Percentiles rank a stretch among this genome's conserved stretches.
Evolutionary conservation across 2,888 invertebrate species (phyloP).

Genomic region (Athalia circularis): DNA sequence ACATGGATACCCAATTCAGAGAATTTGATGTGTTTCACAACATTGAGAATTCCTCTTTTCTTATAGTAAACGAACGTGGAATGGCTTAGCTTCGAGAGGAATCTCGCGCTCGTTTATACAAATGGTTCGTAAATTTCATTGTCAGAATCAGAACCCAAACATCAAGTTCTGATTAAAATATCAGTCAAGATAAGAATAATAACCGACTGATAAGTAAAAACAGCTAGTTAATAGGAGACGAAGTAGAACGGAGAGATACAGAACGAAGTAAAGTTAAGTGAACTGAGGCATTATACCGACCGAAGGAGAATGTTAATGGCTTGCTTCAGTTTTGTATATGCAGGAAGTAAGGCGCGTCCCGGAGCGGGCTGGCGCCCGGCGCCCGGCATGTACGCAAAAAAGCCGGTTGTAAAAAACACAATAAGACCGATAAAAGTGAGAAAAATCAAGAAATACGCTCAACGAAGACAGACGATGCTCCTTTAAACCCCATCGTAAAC

Average conservation of each 20-base stretch:
- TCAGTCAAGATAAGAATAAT: constrained; percentile 38
- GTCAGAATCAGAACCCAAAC: constrained; percentile 14
- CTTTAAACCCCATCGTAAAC: constrained; percentile 63
- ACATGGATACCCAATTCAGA: too few relatives aligned
- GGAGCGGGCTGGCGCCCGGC: constrained; percentile 60
- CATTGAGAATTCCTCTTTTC: constrained; percentile 13
- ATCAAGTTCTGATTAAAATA: constrained; percentile 33
- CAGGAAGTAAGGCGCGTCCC: constrained; percentile 64
- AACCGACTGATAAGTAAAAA: constrained; percentile 27
- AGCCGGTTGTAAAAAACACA: constrained; percentile 52
- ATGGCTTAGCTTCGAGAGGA: background rate
- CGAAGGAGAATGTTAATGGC: constrained; percentile 63
- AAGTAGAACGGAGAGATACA: constrained; percentile 22
- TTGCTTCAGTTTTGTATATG: constrained; percentile 62
- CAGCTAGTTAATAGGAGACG: constrained; percentile 14
- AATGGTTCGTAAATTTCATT: constrained; percentile 27
- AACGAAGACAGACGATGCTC: constrained; percentile 50
- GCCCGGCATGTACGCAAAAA: constrained; percentile 58
- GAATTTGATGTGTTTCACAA: background rate
- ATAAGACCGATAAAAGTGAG: constrained; percentile 57
- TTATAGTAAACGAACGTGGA: constrained; percentile 7
- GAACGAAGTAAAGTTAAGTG: constrained; percentile 19
- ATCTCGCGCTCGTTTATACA: constrained; percentile 17
- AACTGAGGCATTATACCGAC: constrained; percentile 41
- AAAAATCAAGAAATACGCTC: constrained; percentile 52